phyloP scores from a whole-genome alignment of 2,113 vertebrate genomes.

The Enhydra lutris region DNA sequence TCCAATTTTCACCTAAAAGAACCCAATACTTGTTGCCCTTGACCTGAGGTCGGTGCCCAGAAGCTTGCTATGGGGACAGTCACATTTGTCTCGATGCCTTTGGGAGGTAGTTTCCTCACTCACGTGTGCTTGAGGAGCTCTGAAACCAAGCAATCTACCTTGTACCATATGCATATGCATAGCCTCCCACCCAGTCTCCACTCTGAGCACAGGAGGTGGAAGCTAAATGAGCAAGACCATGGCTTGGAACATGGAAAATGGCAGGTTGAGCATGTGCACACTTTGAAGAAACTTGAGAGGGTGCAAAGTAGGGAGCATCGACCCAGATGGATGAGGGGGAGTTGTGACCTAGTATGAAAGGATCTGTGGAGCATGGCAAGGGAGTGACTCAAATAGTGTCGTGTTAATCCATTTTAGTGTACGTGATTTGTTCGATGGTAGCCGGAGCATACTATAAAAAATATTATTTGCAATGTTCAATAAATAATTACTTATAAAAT shows the following conservation, averaged over 20 bases:
- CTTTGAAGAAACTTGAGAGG: neutral
- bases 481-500: neutral
- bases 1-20: neutral
- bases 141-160: neutral
- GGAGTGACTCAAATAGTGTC: neutral
- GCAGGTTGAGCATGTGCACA: neutral
- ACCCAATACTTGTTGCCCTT: neutral
- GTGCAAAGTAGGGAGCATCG: neutral
- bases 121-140: neutral
- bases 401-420: neutral
- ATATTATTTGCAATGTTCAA: neutral
- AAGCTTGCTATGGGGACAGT: neutral
- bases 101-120: neutral
- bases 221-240: neutral
- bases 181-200: neutral
- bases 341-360: neutral
- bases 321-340: neutral
- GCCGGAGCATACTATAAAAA: neutral
- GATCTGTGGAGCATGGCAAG: neutral
- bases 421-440: neutral
- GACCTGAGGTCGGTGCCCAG: neutral
- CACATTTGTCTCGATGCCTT: neutral
- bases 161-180: neutral
- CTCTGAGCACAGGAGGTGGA: neutral
- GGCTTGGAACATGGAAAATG: neutral